A percentile compares a stretch with the other conserved stretches of the same genome.
These are phyloP conservation scores for Drosophila pullipes DNA, from an alignment of 2,888 invertebrate species.

Conservation along the genomic window DNA sequence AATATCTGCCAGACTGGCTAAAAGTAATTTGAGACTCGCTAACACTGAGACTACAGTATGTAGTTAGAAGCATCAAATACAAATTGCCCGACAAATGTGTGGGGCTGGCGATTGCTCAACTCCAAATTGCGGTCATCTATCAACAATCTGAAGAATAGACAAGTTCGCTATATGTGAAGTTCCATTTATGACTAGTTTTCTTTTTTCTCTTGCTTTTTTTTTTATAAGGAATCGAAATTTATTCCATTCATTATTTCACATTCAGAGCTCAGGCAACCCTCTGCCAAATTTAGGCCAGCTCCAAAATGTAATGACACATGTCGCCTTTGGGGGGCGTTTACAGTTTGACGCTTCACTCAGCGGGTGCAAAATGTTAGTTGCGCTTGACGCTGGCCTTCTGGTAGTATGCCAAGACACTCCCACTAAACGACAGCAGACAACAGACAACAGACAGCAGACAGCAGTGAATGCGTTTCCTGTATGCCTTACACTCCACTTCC, in stretches of 20 bases:
- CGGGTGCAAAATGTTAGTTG: constrained; percentile 54
- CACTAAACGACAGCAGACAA: constrained; percentile 48
- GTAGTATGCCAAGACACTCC: constrained; percentile 20
- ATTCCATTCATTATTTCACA: not conserved
- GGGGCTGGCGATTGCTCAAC: constrained; percentile 28
- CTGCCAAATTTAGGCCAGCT: constrained; percentile 1
- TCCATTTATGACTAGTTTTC: not conserved
- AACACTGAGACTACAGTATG: not conserved
- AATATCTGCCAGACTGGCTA: constrained; percentile 57
- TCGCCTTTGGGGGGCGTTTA: constrained; percentile 40
- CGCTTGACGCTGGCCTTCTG: constrained; percentile 12
- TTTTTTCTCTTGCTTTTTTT: not conserved
- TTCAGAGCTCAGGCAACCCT: not conserved
- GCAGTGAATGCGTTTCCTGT: constrained; percentile 71
- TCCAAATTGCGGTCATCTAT: constrained; percentile 15
- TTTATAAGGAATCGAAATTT: not conserved
- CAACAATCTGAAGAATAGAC: not conserved
- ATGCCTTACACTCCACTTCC: constrained; percentile 67
- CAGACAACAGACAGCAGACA: constrained; percentile 34
- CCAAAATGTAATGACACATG: constrained; percentile 45
- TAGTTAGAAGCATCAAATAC: constrained; percentile 22
- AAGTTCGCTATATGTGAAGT: not conserved
- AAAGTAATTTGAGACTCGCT: constrained; percentile 41
- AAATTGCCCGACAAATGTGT: constrained; percentile 33
- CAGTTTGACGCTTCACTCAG: constrained; percentile 48